Conservation (phyloP, 2,797 vertebrate genomes). For the Sebastes vulpes region DNA sequence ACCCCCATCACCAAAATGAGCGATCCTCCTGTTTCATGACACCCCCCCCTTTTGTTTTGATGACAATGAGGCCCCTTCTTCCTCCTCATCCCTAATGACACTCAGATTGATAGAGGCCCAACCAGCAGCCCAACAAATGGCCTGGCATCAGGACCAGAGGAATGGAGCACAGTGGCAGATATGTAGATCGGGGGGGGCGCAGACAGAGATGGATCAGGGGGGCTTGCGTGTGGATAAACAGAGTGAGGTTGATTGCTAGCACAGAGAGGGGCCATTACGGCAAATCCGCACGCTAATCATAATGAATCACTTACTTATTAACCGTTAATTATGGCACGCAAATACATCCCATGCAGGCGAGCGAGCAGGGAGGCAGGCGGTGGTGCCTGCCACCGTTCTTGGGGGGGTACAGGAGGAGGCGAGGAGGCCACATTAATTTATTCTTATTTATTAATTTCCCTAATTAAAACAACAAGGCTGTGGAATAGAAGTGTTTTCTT, state of each 20-base stretch:
- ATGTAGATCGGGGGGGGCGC: conserved; percentile 74
- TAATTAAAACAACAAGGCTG: conserved; percentile 90
- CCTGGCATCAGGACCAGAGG: conserved; percentile 76
- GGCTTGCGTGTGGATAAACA: conserved; percentile 83
- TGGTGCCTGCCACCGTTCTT: conserved; percentile 65
- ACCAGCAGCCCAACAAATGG: conserved; percentile 82
- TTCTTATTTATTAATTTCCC: conserved; percentile 90
- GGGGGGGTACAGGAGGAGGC: conserved; percentile 66
- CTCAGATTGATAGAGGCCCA: conserved; percentile 80
- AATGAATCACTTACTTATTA: conserved; percentile 92
- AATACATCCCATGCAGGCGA: conserved; percentile 85
- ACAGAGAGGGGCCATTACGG: conserved; percentile 86
- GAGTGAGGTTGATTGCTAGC: conserved; percentile 86
- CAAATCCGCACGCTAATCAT: conserved; percentile 87
- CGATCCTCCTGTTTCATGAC: conserved; percentile 48
- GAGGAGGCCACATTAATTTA: conserved; percentile 86
- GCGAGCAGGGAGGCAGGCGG: conserved; percentile 59
- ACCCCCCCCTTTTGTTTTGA: conserved; percentile 39
- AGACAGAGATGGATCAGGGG: conserved; percentile 86
- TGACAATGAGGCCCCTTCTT: conserved; percentile 65
- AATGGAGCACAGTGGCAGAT: conserved; percentile 72
- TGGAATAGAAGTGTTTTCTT: conserved; percentile 85
- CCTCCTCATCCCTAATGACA: conserved; percentile 75
- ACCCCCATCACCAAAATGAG: conserved; percentile 55
- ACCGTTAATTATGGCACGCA: conserved; percentile 87